A percentile compares a stretch with the other conserved stretches of the same genome.
Evolutionary conservation across 1,140 invertebrate genomes (phyloP).

Genomic region (Oncopodura yosiiana): DNA sequence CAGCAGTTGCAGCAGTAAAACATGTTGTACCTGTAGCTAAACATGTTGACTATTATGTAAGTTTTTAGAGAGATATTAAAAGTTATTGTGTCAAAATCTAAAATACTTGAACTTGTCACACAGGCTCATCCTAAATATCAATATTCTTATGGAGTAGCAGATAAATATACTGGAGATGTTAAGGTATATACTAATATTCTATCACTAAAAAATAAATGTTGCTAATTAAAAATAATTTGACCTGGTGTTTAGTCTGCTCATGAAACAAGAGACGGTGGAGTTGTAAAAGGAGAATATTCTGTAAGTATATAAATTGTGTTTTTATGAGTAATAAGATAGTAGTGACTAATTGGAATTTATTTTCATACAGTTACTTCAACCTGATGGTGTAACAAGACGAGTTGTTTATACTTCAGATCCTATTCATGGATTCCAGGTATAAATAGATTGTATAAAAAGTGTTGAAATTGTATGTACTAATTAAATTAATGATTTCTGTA

Average conservation of each 20-base stretch:
- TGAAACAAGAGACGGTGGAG: conserved; percentile 41
- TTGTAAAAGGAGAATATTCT: conserved; percentile 51
- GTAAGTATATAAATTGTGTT: too few relatives aligned
- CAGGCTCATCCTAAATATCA: conserved; percentile 10
- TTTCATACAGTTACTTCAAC: too few relatives aligned
- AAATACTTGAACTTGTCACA: not conserved
- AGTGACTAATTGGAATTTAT: too few relatives aligned
- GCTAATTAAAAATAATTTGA: too few relatives aligned
- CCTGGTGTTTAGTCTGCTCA: conserved; percentile 21
- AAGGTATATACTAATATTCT: too few relatives aligned
- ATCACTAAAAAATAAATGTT: too few relatives aligned
- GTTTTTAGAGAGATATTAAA: not conserved
- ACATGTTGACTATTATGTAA: conserved; percentile 3
- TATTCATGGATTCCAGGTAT: conserved; percentile 26
- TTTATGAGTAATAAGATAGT: too few relatives aligned
- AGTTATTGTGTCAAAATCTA: not conserved
- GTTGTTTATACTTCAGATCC: conserved; percentile 49
- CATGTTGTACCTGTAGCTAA: conserved; percentile 5
- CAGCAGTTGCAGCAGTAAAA: not conserved
- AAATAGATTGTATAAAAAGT: too few relatives aligned
- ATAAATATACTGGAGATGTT: conserved; percentile 16
- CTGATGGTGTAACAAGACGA: conserved; percentile 47
- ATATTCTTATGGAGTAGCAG: conserved; percentile 19
- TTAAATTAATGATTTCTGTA: not conserved
- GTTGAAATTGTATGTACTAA: too few relatives aligned